These are phyloP conservation scores for Maccullochella peelii DNA, from an alignment of 2,113 vertebrate genomes.

Conservation along the genomic window DNA sequence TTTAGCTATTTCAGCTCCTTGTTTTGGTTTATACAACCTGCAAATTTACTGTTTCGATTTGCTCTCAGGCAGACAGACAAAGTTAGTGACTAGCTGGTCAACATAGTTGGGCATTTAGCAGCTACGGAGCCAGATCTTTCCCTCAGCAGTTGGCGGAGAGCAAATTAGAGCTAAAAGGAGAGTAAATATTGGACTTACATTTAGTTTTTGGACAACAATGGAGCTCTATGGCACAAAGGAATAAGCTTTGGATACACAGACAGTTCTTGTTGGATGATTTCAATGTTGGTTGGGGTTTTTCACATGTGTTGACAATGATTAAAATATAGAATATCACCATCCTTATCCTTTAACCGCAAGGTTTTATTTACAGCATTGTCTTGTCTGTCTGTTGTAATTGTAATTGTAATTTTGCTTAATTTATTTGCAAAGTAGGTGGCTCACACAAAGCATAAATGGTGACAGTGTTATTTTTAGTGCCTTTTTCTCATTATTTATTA, in stretches of 20 bases:
- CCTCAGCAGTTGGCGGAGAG: background rate
- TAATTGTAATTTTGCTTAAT: background rate
- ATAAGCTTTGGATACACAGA: background rate
- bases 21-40: background rate
- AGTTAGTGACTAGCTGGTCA: background rate
- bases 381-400: no score
- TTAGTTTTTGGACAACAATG: background rate
- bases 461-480: background rate
- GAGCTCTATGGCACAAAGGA: background rate
- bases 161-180: background rate
- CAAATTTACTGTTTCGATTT: no score
- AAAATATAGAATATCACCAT: background rate
- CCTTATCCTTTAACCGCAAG: background rate
- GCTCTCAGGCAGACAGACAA: no score
- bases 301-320: background rate
- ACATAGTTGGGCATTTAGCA: background rate
- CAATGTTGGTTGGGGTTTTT: background rate
- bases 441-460: background rate
- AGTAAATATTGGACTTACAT: background rate
- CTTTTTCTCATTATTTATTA: background rate
- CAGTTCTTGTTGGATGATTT: background rate
- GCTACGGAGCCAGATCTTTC: background rate
- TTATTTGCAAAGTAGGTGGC: background rate
- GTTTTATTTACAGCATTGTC: background rate
- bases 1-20: background rate